Evolutionary conservation across 92 coral and sea anemone species (phyloP).

Genomic region (Ricordea florida): DNA sequence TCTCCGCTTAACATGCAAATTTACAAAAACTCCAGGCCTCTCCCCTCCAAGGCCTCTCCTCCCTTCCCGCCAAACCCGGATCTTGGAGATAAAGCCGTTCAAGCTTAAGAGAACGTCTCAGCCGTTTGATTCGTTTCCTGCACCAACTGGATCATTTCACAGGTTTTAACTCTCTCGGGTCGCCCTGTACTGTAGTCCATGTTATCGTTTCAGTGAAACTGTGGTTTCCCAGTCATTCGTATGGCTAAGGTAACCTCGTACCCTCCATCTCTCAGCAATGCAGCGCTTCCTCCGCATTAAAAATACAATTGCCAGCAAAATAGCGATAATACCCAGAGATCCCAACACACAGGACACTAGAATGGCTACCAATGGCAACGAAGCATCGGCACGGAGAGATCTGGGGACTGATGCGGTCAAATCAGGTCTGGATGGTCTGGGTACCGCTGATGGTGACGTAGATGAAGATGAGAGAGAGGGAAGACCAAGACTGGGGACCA

Average conservation of each 20-base stretch:
- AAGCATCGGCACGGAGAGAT: not conserved
- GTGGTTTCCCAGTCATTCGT: not conserved
- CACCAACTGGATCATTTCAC: too few species aligned
- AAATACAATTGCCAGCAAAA: not conserved
- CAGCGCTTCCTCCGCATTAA: not conserved
- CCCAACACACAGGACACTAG: not conserved
- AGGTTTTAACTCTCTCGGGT: too few species aligned
- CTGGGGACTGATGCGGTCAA: not conserved
- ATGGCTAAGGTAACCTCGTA: constrained; percentile 7
- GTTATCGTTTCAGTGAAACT: not conserved
- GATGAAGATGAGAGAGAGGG: not conserved
- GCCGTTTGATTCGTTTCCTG: too few species aligned
- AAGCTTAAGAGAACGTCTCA: too few species aligned
- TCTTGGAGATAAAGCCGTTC: too few species aligned
- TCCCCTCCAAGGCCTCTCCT: too few species aligned
- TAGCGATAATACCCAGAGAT: constrained; percentile 6
- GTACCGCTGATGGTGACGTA: not conserved
- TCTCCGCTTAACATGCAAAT: too few species aligned
- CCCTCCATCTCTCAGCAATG: not conserved
- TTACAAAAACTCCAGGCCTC: too few species aligned
- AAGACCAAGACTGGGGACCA: not conserved
- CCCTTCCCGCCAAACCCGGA: too few species aligned
- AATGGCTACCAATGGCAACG: not conserved
- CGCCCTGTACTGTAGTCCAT: too few species aligned
- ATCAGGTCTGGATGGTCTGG: too few species aligned